phyloP scores from a whole-genome alignment of 2,797 vertebrate species.

The Enteromius anoplus region DNA sequence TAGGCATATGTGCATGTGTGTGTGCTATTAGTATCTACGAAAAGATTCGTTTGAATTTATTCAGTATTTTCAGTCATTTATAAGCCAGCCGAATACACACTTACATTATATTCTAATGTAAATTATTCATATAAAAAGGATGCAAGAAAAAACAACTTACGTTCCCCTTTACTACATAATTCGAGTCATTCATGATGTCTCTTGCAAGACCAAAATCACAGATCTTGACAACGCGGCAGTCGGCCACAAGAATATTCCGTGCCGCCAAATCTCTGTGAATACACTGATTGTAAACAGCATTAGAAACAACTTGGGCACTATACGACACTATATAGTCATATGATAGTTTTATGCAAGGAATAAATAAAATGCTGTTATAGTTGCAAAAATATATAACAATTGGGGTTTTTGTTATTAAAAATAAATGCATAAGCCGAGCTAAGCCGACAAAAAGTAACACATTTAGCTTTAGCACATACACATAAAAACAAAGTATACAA shows the following conservation, averaged over 20 bases:
- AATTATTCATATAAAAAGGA: not conserved
- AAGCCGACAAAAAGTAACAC: too few relatives aligned
- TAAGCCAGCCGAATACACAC: not conserved
- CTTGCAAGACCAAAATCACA: constrained; percentile 96
- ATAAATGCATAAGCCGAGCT: too few relatives aligned
- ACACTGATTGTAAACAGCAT: constrained; percentile 76
- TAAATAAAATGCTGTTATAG: too few relatives aligned
- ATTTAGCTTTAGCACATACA: too few relatives aligned
- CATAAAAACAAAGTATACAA: not conserved
- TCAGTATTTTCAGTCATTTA: not conserved
- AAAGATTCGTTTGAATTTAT: too few relatives aligned
- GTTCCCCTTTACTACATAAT: constrained; percentile 95
- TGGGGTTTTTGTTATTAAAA: too few relatives aligned
- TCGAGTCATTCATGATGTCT: constrained; percentile 92
- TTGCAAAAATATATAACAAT: too few relatives aligned
- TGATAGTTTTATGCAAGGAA: too few relatives aligned
- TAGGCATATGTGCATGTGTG: too few relatives aligned
- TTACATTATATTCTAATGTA: not conserved
- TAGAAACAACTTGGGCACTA: not conserved
- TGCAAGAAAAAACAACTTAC: constrained; percentile 73
- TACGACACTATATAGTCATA: too few relatives aligned
- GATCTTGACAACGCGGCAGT: constrained; percentile 86
- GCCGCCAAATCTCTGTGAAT: constrained; percentile 96
- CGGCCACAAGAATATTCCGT: constrained; percentile 88
- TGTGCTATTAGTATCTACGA: too few relatives aligned